A percentile compares a stretch with the other conserved stretches of the same genome.
Conservation (phyloP, 2,888 invertebrate genomes). For the Pasiphila rectangulata region DNA sequence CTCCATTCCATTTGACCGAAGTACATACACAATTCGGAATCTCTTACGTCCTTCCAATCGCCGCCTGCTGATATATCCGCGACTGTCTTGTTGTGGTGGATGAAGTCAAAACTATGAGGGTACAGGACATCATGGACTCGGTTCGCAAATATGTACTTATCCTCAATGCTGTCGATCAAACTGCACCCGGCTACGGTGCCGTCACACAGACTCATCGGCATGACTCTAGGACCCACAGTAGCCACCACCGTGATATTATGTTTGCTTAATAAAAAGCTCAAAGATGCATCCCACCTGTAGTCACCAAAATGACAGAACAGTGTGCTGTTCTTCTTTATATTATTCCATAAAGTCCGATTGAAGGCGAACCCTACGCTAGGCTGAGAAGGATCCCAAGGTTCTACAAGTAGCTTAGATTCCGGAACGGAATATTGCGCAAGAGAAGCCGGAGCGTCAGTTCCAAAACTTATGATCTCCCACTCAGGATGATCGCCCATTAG, state of each 20-base stretch:
- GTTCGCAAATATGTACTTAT: conserved; percentile 30
- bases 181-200: conserved; percentile 24
- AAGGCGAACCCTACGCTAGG: conserved; percentile 44
- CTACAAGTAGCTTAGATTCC: conserved; percentile 29
- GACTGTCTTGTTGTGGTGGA: conserved; percentile 2
- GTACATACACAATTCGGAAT: conserved; percentile 41
- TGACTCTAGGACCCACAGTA: conserved; percentile 43
- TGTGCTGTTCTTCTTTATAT: conserved; percentile 36
- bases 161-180: conserved; percentile 26
- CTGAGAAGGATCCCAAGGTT: conserved; percentile 36
- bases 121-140: conserved; percentile 30
- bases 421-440: conserved; percentile 25
- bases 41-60: conserved; percentile 44
- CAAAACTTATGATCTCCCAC: conserved; percentile 48
- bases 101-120: conserved; percentile 31
- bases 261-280: conserved; percentile 36
- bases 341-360: conserved; percentile 44
- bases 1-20: conserved; percentile 3
- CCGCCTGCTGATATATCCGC: conserved; percentile 27
- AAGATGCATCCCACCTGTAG: conserved; percentile 46
- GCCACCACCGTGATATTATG: conserved; percentile 36
- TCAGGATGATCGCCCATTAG: conserved; percentile 35
- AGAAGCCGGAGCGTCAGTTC: conserved; percentile 32
- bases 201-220: conserved; percentile 38
- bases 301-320: conserved; percentile 49